A percentile compares a stretch with the other conserved stretches of the same genome.
These are phyloP conservation scores for Helicoverpa zea DNA, from an alignment of 1,140 invertebrate species.

Conservation along the genomic window DNA sequence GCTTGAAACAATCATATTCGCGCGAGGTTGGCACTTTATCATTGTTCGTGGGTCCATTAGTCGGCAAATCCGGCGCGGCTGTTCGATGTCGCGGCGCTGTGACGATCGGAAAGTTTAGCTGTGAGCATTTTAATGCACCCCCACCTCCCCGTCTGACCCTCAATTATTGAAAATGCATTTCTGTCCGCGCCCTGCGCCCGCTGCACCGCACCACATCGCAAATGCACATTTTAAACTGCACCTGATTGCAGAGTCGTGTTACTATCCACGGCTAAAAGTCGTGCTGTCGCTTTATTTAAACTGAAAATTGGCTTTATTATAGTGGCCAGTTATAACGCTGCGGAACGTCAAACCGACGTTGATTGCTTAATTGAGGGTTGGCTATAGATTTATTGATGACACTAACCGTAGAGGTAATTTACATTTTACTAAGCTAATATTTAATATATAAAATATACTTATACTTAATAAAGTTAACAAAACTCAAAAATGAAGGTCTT, in stretches of 20 bases:
- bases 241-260: constrained; percentile 84
- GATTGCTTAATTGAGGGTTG: constrained; percentile 21
- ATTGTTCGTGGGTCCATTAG: constrained; percentile 51
- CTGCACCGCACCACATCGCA: constrained; percentile 75
- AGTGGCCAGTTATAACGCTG: constrained; percentile 47
- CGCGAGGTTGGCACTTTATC: background rate
- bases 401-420: background rate
- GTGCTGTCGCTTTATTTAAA: constrained; percentile 74
- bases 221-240: constrained; percentile 87
- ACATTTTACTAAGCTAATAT: background rate
- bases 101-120: constrained; percentile 78
- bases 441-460: no score
- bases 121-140: constrained; percentile 80
- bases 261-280: constrained; percentile 80
- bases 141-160: constrained; percentile 81
- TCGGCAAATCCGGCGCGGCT: constrained; percentile 48
- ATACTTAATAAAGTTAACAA: no score
- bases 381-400: background rate
- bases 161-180: constrained; percentile 86
- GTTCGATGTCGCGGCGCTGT: constrained; percentile 58
- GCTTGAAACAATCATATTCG: background rate
- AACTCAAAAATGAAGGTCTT: no score
- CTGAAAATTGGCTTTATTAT: constrained; percentile 65
- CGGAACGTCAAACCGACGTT: background rate
- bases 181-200: constrained; percentile 79